A percentile compares a stretch with the other conserved stretches of the same genome.
Conservation (phyloP, 2,113 vertebrate species). For the Ahaetulla prasina region DNA sequence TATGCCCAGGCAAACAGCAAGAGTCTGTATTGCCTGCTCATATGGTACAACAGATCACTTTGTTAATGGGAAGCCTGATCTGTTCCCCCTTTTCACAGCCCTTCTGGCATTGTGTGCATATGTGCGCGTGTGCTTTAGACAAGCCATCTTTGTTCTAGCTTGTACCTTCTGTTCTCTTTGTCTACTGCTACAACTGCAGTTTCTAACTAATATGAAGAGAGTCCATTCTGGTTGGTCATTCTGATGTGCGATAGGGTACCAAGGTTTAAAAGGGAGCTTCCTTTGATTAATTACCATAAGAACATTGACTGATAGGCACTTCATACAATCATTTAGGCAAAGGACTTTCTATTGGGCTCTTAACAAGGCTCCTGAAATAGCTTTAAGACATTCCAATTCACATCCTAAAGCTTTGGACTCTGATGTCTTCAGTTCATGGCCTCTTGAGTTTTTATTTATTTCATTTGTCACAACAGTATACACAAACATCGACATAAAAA, state of each 20-base stretch:
- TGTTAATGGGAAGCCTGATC: background rate
- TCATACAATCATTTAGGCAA: background rate
- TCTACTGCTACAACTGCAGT: background rate
- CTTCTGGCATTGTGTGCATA: background rate
- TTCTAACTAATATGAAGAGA: background rate
- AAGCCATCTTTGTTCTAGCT: background rate
- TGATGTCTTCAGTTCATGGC: background rate
- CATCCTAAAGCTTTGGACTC: background rate
- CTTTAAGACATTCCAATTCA: background rate
- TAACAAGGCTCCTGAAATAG: background rate
- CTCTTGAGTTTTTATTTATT: no score
- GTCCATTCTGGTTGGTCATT: background rate
- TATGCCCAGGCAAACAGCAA: background rate
- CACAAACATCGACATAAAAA: no score
- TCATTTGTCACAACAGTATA: no score
- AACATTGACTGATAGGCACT: background rate
- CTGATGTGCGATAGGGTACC: background rate
- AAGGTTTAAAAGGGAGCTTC: background rate
- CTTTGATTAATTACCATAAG: background rate
- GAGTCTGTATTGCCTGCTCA: background rate
- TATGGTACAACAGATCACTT: constrained; percentile 10
- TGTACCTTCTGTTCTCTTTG: constrained; percentile 7
- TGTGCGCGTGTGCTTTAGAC: background rate
- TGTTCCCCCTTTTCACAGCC: constrained; percentile 10
- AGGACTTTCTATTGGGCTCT: background rate